phyloP scores from a whole-genome alignment of 2,113 vertebrate species.

The Sapajus apella region DNA sequence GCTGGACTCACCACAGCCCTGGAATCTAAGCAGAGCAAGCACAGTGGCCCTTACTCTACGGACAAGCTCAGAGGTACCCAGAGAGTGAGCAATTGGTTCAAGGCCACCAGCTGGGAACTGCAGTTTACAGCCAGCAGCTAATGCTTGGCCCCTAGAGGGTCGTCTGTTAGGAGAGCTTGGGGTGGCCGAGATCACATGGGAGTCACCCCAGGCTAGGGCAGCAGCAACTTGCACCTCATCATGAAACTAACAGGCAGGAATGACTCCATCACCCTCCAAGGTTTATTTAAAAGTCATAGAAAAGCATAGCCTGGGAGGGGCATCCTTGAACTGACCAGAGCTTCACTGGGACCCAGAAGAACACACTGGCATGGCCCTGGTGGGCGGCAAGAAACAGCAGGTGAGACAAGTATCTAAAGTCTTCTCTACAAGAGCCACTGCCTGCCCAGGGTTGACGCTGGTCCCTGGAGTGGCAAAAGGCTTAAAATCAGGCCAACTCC shows the following conservation, averaged over 20 bases:
- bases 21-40: neutral
- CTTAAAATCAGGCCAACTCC: neutral
- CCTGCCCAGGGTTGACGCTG: neutral
- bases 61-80: neutral
- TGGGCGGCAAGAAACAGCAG: neutral
- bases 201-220: too few relatives aligned
- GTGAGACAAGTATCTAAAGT: accelerated
- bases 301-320: neutral
- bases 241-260: neutral
- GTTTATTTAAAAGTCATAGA: slow-evolving; percentile 54
- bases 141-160: neutral
- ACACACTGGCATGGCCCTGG: neutral
- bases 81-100: neutral
- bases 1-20: neutral
- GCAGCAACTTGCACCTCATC: neutral
- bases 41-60: neutral
- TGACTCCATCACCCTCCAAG: accelerated
- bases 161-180: neutral
- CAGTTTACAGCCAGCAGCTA: neutral
- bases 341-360: neutral
- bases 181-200: too few relatives aligned
- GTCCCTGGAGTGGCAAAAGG: neutral
- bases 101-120: neutral
- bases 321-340: neutral
- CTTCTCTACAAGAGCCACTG: neutral